Conservation (phyloP, 1,140 invertebrate genomes). For the Bombus haemorrhoidalis region DNA sequence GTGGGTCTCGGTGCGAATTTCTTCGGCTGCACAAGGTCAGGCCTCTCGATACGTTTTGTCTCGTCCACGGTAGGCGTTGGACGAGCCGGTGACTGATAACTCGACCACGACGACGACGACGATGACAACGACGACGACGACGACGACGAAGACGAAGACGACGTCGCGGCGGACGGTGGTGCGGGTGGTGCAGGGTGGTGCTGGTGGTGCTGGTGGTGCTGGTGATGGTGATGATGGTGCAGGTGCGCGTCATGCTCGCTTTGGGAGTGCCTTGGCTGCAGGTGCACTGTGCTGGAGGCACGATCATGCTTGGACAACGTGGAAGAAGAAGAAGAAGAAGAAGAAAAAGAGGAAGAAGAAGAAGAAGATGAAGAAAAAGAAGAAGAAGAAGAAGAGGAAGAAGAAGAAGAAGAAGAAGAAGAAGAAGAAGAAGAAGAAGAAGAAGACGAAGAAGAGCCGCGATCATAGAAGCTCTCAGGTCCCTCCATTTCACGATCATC, state of each 20-base stretch:
- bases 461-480: slow-evolving; percentile 61
- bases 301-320: slow-evolving; percentile 79
- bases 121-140: slow-evolving; percentile 44
- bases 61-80: slow-evolving; percentile 77
- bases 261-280: slow-evolving; percentile 73
- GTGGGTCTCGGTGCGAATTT: slow-evolving; percentile 80
- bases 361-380: slow-evolving; percentile 67
- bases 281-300: slow-evolving; percentile 76
- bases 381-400: slow-evolving; percentile 65
- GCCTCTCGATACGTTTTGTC: slow-evolving; percentile 73
- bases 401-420: slow-evolving; percentile 64
- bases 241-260: slow-evolving; percentile 77
- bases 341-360: slow-evolving; percentile 63
- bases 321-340: slow-evolving; percentile 70
- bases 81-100: slow-evolving; percentile 65
- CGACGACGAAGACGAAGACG: slow-evolving; percentile 38
- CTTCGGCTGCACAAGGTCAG: slow-evolving; percentile 66
- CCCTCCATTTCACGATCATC: slow-evolving; percentile 65
- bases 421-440: slow-evolving; percentile 67
- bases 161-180: slow-evolving; percentile 66
- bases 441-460: slow-evolving; percentile 65
- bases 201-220: slow-evolving; percentile 75
- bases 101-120: slow-evolving; percentile 64
- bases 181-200: slow-evolving; percentile 73
- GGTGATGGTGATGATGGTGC: slow-evolving; percentile 73